Base-by-base conservation (phyloP, 2,888 invertebrate species). In the Cataglyphis livida region DNA sequence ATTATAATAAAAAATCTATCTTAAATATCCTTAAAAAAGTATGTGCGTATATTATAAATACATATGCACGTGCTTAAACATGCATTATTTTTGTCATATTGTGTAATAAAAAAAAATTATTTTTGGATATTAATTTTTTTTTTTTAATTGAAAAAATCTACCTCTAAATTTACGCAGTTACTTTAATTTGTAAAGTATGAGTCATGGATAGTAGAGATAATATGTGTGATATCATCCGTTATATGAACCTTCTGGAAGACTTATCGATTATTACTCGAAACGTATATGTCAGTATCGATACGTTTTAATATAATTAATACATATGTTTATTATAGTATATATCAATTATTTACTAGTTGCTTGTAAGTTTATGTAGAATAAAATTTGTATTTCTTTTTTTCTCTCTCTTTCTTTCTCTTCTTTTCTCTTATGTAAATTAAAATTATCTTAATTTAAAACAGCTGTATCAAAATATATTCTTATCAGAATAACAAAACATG, bases 261-360 rank as follows among this genome's bases (percentile, higher is more conserved):
- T 70, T 71, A 66, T 70, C 3, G 35, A 59, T 59, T 32, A 59
- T 59, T 32, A 59, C 12, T 21, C n/a, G 21, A 18, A 66, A 57
- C 25, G 18, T 48, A 10, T 41, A 10, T 65, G n/a, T 28, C 64
- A 7, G 12, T 41, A 15, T 76, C 4, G 7, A 15, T 15, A 10
- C n/a, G 10, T 21, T 66, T 57, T 21, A 41, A 38, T 44, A 18
- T 78, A 70, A 48, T 18, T 78, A 70, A 78, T 44, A 25, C 25
- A 25, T 4, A 18, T 54, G 28, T 28, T 54, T n/a, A 28, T 66
- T 41, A 32, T 28, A 28, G 28, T 21, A 65, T 7, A 9, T n/a
- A 10, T 1, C 21, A 44, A 7, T 68, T 44, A 18, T 59, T 66
- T 38, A 41, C 41, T 25, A 38, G 18, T 41, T 57, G n/a, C 32